Percentiles rank a stretch among this genome's conserved stretches.
phyloP scores from a whole-genome alignment of 2,797 vertebrate genomes.

The Crenuchus spilurus region DNA sequence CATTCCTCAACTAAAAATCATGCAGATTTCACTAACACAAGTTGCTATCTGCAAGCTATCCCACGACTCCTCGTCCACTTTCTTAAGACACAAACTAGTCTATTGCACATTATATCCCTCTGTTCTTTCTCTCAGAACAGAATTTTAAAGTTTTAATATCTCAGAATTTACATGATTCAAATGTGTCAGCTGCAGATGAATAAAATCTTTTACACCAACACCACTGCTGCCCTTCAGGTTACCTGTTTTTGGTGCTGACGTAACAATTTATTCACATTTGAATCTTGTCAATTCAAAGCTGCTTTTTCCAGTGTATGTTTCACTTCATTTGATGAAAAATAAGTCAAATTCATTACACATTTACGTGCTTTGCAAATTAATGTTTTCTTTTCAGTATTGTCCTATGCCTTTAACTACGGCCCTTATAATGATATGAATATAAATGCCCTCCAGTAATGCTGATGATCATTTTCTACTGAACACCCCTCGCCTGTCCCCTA shows the following conservation, averaged over 20 bases:
- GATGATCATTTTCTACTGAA: constrained; percentile 23
- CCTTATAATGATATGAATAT: constrained; percentile 2
- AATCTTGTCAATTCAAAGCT: not conserved
- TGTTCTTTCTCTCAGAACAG: constrained; percentile 1
- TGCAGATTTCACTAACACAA: not conserved
- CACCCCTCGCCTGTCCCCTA: not conserved
- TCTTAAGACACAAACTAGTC: constrained; percentile 17
- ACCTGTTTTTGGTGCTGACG: no score
- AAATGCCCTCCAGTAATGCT: constrained; percentile 31
- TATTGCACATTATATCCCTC: constrained; percentile 24
- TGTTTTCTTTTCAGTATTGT: not conserved
- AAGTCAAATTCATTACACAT: not conserved
- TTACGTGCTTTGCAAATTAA: not conserved
- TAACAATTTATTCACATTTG: not conserved
- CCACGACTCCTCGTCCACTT: not conserved
- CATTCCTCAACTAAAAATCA: not conserved
- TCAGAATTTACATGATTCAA: no score
- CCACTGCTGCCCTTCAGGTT: no score
- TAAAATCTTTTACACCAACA: no score
- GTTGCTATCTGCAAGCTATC: not conserved
- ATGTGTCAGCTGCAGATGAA: no score
- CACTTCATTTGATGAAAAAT: not conserved
- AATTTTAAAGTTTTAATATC: no score
- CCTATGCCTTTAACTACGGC: not conserved
- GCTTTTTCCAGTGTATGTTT: not conserved